These are phyloP conservation scores for Xenentodon cancila DNA, from an alignment of 2,797 vertebrate species.

Conservation along the genomic window DNA sequence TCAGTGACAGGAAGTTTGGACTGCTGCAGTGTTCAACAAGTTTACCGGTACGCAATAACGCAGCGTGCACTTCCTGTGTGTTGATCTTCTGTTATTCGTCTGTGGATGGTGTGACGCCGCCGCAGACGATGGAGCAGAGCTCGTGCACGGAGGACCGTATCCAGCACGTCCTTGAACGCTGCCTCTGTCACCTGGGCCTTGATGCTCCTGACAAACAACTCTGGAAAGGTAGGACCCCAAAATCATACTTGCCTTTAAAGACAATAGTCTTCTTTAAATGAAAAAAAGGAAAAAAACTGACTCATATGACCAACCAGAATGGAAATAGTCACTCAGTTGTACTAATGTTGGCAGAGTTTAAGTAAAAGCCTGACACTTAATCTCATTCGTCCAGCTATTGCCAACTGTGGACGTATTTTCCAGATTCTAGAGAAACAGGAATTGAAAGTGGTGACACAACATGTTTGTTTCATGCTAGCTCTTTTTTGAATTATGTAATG, in stretches of 20 bases:
- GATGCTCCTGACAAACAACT: slow-evolving; percentile 71
- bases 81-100: slow-evolving; percentile 10
- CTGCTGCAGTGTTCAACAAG: slow-evolving; percentile 5
- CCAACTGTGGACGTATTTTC: neutral
- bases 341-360: no score
- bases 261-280: no score
- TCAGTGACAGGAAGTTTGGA: slow-evolving; percentile 44
- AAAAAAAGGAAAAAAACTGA: neutral
- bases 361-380: neutral
- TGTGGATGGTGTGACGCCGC: slow-evolving; percentile 39
- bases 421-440: slow-evolving; percentile 39
- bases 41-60: slow-evolving; percentile 26
- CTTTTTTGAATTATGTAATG: slow-evolving; percentile 1
- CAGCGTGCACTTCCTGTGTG: slow-evolving; percentile 32
- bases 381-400: neutral
- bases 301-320: neutral
- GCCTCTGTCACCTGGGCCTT: slow-evolving; percentile 84
- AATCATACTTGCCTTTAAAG: neutral
- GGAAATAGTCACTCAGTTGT: rapidly evolving
- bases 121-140: slow-evolving; percentile 86
- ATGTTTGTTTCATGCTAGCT: neutral
- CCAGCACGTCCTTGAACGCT: slow-evolving; percentile 88
- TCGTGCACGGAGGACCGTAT: slow-evolving; percentile 94
- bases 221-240: slow-evolving; percentile 85
- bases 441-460: slow-evolving; percentile 59